phyloP scores from a whole-genome alignment of 1,140 invertebrate genomes.

The Neoseiulus cucumeris region DNA sequence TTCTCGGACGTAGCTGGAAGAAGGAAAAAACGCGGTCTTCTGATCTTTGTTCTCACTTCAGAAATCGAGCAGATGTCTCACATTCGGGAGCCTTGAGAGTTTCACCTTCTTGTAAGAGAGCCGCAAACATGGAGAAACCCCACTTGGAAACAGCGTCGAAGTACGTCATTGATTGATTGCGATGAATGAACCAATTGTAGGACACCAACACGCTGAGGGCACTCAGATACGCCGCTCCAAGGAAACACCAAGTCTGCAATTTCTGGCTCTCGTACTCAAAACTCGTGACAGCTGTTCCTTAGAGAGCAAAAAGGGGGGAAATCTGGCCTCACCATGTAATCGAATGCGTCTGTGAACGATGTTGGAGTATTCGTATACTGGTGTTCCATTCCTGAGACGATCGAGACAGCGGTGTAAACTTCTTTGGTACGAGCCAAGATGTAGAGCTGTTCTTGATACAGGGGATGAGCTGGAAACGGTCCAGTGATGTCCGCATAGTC shows the following conservation, averaged over 20 bases:
- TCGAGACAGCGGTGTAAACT: neutral
- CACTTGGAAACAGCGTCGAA: neutral
- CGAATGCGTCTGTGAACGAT: neutral
- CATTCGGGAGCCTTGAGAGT: too few species aligned
- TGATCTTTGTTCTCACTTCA: too few species aligned
- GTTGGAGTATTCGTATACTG: neutral
- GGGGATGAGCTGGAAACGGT: too few species aligned
- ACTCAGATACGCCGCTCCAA: neutral
- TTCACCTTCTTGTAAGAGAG: neutral
- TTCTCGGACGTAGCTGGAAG: neutral
- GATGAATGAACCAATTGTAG: neutral
- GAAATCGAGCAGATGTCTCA: too few species aligned
- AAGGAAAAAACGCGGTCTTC: too few species aligned
- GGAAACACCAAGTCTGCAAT: neutral
- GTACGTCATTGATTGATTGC: neutral
- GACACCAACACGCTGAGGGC: neutral
- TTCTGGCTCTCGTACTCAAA: too few species aligned
- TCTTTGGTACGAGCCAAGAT: too few species aligned
- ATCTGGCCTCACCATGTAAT: neutral
- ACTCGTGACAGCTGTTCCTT: too few species aligned
- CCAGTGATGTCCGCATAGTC: too few species aligned
- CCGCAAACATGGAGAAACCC: neutral
- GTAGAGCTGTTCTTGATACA: too few species aligned
- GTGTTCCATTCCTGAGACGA: neutral
- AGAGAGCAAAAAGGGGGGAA: too few species aligned